Evolutionary conservation across 1,140 invertebrate species (phyloP), one percentile per base, ranked within the genome.

Genomic region (Polypedilum pembai): DNA sequence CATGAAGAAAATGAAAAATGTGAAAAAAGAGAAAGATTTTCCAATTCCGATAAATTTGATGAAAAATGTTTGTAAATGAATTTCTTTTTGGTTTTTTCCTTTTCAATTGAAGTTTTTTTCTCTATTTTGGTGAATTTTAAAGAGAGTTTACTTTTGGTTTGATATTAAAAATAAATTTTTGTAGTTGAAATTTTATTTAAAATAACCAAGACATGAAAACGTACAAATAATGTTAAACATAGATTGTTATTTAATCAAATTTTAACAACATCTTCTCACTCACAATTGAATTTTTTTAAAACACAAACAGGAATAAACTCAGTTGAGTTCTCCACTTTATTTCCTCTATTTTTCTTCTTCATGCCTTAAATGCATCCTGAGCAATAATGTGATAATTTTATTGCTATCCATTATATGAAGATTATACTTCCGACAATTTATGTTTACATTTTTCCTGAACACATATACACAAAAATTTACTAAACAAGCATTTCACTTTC

Each of bases 11-110:
- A 56, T 56, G 45, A 56, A 56, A 56, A 56, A 56, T 56, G 45
- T 56, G 45, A 56, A 56, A 56, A n/a, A 56, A 12, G 65, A 20
- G 17, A 69, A 69, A 69, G 65, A 69, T 69, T 69, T 21, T 21
- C 17, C 17, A 18, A 69, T 69, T 69, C 20, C 65, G 65, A 69
- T 69, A 69, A 69, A 69, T 69, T 69, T 69, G 65, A 69, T 69
- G 65, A 69, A 69, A 69, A 69, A 69, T 69, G 65, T 18, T 21
- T 69, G 17, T 20, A 20, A 69, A 69, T 20, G 17, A 69, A 21
- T 21, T 69, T 69, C 20, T 69, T 21, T 18, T 69, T 8, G 65
- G n/a, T 69, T 21, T 66, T 17, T 66, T 69, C 12, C 65, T 21
- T 69, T 21, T 69, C 17, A n/a, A 18, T 18, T 69, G 12, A 12